Percentiles rank a stretch among this genome's conserved stretches.
phyloP scores from a whole-genome alignment of 2,888 invertebrate species.

The Phengaris alcon region DNA sequence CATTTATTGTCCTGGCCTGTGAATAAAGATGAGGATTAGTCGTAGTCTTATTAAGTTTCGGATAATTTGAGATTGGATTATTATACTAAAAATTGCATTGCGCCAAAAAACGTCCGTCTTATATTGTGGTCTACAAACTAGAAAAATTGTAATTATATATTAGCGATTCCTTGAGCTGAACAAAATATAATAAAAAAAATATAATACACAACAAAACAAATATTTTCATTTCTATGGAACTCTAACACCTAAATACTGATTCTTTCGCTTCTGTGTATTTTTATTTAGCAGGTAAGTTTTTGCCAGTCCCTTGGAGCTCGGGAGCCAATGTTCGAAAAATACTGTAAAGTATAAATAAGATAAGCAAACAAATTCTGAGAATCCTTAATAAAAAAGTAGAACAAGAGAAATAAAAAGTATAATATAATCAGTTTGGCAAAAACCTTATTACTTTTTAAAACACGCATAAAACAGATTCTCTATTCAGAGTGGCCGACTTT shows the following conservation, averaged over 20 bases:
- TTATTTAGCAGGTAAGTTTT: not conserved
- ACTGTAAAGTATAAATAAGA: not conserved
- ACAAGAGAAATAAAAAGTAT: not conserved
- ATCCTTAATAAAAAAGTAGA: not conserved
- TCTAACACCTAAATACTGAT: not conserved
- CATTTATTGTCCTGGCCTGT: not conserved
- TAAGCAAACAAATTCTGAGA: not conserved
- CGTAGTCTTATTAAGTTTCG: not conserved
- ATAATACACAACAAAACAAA: too few species aligned
- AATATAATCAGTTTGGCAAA: slow-evolving; percentile 1
- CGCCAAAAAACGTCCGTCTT: too few species aligned
- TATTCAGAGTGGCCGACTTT: not conserved
- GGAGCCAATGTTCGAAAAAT: not conserved
- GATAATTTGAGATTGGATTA: not conserved
- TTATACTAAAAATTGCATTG: not conserved
- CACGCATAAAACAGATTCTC: not conserved
- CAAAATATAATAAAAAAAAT: too few species aligned
- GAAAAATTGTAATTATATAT: too few species aligned
- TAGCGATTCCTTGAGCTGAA: too few species aligned
- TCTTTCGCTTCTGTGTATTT: not conserved
- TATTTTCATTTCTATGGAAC: not conserved
- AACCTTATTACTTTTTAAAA: not conserved
- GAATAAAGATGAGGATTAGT: not conserved
- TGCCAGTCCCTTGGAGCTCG: not conserved
- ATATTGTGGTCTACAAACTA: too few species aligned